phyloP scores from a whole-genome alignment of 2,888 invertebrate species.

The Synanthedon andrenaeformis region DNA sequence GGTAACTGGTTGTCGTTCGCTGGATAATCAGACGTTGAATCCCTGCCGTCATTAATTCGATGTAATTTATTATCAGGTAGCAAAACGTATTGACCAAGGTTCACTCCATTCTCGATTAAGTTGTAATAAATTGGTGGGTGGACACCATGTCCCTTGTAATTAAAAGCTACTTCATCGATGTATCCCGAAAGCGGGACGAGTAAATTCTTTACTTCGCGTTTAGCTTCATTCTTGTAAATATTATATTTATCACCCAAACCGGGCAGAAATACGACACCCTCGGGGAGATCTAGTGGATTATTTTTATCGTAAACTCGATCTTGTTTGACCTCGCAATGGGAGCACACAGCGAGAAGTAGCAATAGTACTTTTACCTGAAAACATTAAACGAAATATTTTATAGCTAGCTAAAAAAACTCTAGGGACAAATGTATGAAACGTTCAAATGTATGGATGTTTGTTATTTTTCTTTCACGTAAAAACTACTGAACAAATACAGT shows the following conservation, averaged over 20 bases:
- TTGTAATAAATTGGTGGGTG: background rate
- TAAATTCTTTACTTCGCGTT: background rate
- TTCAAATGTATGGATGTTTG: too few species aligned
- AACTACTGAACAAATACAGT: too few species aligned
- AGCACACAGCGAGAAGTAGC: too few species aligned
- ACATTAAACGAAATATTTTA: too few species aligned
- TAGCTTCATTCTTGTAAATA: background rate
- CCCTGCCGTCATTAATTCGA: slow-evolving; percentile 2
- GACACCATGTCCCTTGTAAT: too few species aligned
- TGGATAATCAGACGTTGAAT: background rate
- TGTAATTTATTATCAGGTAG: background rate
- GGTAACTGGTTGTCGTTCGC: background rate
- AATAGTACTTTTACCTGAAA: too few species aligned
- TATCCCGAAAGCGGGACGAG: background rate
- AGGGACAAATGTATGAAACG: too few species aligned
- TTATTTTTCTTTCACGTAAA: too few species aligned
- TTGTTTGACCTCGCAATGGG: too few species aligned
- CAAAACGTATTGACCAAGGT: background rate
- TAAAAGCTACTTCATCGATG: background rate
- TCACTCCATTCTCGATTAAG: background rate
- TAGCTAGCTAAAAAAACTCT: too few species aligned
- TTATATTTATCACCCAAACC: background rate
- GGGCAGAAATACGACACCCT: background rate
- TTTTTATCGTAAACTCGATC: background rate
- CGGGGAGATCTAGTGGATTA: background rate